Conservation (phyloP, 2,113 vertebrate genomes). For the Cottus gobio region DNA sequence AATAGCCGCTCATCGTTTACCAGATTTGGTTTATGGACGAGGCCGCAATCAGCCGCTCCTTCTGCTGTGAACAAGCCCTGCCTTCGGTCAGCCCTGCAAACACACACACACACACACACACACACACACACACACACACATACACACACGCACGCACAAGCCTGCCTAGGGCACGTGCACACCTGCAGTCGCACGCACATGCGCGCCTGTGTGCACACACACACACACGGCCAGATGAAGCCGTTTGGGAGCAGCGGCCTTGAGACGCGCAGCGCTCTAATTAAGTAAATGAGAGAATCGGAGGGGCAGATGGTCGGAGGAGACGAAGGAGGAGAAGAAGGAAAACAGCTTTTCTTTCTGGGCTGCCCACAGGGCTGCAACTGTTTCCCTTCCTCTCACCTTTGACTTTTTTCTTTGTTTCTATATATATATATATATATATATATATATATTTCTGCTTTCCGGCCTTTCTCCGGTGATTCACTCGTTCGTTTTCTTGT, state of each 20-base stretch:
- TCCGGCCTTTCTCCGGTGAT: constrained; percentile 20
- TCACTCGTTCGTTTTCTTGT: constrained; percentile 10
- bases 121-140: not conserved
- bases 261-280: constrained; percentile 54
- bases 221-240: constrained; percentile 30
- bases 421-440: no score
- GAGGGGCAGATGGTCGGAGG: constrained; percentile 66
- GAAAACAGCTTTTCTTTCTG: constrained; percentile 37
- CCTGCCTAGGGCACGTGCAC: not conserved
- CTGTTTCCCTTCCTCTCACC: constrained; percentile 49
- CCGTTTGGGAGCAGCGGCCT: constrained; percentile 53
- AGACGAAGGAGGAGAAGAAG: constrained; percentile 41
- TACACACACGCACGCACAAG: not conserved
- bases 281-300: constrained; percentile 73
- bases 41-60: constrained; percentile 45
- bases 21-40: constrained; percentile 40
- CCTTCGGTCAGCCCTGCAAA: constrained; percentile 43
- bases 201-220: constrained; percentile 21
- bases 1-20: constrained; percentile 17
- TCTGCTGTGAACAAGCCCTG: constrained; percentile 34
- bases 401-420: not conserved
- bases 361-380: constrained; percentile 55
- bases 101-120: constrained; percentile 7
- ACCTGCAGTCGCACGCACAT: not conserved
- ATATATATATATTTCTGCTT: not conserved